Conservation (phyloP, 2,113 vertebrate genomes). For the Phalacrocorax pelagicus region DNA sequence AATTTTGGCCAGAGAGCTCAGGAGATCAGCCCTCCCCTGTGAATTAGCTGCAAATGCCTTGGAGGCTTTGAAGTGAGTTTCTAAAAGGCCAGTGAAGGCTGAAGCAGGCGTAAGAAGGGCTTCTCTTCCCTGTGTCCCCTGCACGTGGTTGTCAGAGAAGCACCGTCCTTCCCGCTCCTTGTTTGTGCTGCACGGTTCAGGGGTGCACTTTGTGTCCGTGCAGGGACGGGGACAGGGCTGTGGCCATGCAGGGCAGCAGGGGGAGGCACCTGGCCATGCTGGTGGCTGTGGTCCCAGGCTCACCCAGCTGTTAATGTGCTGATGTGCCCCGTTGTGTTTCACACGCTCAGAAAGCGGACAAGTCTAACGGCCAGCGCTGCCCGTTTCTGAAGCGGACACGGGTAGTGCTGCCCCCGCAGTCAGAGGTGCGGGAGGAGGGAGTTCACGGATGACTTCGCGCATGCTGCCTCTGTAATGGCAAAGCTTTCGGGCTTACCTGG, state of each 20-base stretch:
- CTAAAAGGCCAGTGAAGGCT: not conserved
- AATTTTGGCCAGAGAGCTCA: not conserved
- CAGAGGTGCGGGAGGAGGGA: not conserved
- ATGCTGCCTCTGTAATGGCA: not conserved
- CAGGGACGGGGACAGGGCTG: fast-evolving
- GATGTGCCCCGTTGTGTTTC: not conserved
- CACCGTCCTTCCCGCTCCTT: not conserved
- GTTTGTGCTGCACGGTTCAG: not conserved
- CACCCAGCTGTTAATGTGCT: not conserved
- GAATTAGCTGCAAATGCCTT: not conserved
- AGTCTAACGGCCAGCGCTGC: fast-evolving
- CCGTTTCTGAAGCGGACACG: too few species aligned
- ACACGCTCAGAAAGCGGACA: not conserved
- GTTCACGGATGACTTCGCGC: not conserved
- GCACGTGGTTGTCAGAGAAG: not conserved
- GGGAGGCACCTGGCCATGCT: fast-evolving
- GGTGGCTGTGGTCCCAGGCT: not conserved
- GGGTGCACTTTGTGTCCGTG: not conserved
- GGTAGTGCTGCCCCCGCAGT: not conserved
- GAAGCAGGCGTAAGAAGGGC: not conserved
- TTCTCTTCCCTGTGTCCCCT: not conserved
- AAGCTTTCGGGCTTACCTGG: not conserved
- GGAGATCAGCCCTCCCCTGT: not conserved
- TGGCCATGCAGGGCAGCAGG: not conserved
- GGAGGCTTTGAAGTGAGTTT: not conserved